phyloP scores from a whole-genome alignment of 2,797 vertebrate species.

The Petrocephalus sullivani region DNA sequence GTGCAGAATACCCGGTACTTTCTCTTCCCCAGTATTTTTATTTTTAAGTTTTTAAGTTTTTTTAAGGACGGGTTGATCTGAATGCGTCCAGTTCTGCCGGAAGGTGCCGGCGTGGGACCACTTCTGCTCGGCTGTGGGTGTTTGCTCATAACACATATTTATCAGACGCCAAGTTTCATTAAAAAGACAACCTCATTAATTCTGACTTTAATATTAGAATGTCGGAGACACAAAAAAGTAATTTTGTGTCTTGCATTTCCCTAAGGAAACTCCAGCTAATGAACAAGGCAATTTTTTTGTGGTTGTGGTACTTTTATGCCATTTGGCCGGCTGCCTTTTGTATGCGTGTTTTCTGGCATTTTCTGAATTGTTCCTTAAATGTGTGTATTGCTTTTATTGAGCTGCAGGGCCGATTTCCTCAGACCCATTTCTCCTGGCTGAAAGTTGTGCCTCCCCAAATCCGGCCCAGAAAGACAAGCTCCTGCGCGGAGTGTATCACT shows the following conservation, averaged over 20 bases:
- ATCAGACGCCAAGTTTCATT: neutral
- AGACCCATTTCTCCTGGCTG: slow-evolving; percentile 43
- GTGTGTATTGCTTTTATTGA: slow-evolving; percentile 46
- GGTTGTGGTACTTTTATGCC: neutral
- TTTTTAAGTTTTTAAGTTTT: neutral
- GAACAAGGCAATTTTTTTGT: slow-evolving; percentile 29
- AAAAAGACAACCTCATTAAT: neutral
- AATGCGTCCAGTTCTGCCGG: neutral
- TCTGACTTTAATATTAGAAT: slow-evolving; percentile 30
- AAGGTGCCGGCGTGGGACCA: neutral
- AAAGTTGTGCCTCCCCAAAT: slow-evolving; percentile 34
- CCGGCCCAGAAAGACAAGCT: slow-evolving; percentile 38
- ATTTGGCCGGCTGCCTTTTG: neutral
- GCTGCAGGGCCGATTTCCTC: slow-evolving; percentile 38
- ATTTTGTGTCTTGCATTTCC: slow-evolving; percentile 39
- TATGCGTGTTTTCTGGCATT: neutral
- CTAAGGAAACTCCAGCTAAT: slow-evolving; percentile 37
- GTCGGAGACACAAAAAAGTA: slow-evolving; percentile 29
- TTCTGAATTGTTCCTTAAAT: slow-evolving; percentile 30
- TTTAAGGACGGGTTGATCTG: neutral
- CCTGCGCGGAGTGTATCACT: slow-evolving; percentile 45
- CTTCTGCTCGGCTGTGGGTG: too few relatives aligned
- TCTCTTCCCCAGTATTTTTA: neutral
- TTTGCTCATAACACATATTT: neutral
- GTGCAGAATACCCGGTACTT: neutral